These are phyloP conservation scores for Leucoraja ocellata DNA, from an alignment of 2,797 vertebrate genomes.

Conservation along the genomic window DNA sequence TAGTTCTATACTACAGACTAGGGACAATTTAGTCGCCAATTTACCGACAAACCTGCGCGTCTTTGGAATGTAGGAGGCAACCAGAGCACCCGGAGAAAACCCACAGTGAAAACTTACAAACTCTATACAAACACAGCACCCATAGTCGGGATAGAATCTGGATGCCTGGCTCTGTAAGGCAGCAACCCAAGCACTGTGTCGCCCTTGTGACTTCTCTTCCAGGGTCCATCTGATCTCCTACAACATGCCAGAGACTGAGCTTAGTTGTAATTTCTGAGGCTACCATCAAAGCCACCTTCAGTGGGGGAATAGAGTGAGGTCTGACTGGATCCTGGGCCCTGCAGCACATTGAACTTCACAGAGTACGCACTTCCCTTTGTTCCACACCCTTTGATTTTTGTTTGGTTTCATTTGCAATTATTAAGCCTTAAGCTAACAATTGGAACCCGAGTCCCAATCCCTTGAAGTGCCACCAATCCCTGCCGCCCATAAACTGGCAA, in stretches of 20 bases:
- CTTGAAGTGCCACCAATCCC: background rate
- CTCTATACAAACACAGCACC: no score
- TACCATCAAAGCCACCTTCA: background rate
- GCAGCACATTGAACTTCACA: no score
- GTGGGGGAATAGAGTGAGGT: background rate
- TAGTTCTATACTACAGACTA: no score
- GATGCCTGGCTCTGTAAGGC: no score
- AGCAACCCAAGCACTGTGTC: no score
- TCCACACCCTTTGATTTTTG: background rate
- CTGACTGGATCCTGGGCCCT: background rate
- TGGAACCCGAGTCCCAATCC: background rate
- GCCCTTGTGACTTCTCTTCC: no score
- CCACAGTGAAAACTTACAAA: no score
- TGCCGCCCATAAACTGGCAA: background rate
- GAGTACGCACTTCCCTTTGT: background rate
- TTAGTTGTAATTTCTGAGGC: background rate
- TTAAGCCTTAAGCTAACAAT: background rate
- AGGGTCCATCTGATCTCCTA: background rate
- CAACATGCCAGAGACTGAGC: background rate
- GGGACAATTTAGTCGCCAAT: no score
- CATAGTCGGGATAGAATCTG: no score
- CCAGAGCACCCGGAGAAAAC: no score
- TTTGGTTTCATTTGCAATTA: background rate
- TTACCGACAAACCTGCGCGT: no score
- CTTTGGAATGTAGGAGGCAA: no score